Evolutionary conservation across 2,888 invertebrate species (phyloP), one percentile per base, ranked within the genome.

Genomic region (Lucinisca nassula): DNA sequence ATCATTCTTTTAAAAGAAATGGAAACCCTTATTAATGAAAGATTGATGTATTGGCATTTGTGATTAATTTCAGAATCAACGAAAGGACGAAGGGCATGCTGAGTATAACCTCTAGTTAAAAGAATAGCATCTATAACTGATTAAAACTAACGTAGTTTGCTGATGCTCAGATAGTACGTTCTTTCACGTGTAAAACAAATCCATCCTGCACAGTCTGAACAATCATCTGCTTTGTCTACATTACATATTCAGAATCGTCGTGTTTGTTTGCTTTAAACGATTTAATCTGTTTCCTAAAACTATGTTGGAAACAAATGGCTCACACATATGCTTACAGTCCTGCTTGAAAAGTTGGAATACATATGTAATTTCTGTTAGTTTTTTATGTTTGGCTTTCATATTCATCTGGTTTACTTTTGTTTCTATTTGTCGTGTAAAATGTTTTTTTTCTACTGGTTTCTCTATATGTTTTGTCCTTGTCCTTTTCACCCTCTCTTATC

Each of bases 281-380:
- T 72, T 76, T 49, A n/a, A 84, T 76, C 74, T 84, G 84, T 38
- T 75, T 75, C 35, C 38, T 38, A 30, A 84, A 84, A 0, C 79
- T 45, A 17, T 79, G 75, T 32, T 75, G 73, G 35, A 38, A 37
- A 51, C 84, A 84, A 61, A 73, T 73, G 38, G 32, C 75, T n/a
- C 84, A 84, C 8, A 79, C 74, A 80, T 45, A 84, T 84, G 32
- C 8, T 45, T 38, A 38, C 38, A 51, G 1, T 80, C 55, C 21
- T 30, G 70, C 49, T 55, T 75, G 38, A 84, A 84, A n/a, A 27
- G 58, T 24, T 37, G 37, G 30, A 80, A 55, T 24, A 67, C 84
- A 70, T 70, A 17, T 12, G 40, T 45, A 21, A 45, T 30, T 32
- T 61, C 61, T 45, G 79, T 30, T 24, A 70, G 67, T 45, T 38